Base-by-base conservation (phyloP, 2,888 invertebrate genomes). In the Caenorhabditis angaria region DNA sequence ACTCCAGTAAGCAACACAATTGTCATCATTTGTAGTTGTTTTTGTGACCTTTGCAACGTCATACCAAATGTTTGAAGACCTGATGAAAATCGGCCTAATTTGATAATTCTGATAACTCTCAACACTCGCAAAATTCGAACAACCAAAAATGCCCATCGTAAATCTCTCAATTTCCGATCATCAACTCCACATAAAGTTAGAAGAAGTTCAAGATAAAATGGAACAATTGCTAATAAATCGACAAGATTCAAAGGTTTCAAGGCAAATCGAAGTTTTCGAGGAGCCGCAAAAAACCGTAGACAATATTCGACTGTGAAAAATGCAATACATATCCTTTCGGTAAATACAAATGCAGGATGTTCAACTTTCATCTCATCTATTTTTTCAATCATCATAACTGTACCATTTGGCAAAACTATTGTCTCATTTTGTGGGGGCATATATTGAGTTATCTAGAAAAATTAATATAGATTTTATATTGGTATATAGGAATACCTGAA, bases 61-160 rank as follows among this genome's bases (percentile, higher is more conserved):
- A 87, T 84, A 63, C 85, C 87, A 65, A 87, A 87, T n/a, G 87
- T 87, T 69, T 85, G 87, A 24, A 87, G 76, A 35, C 87, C 86
- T 22, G 82, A 82, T 24, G 82, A 82, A 78, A 83, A 83, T 22
- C 84, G 61, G 55, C 84, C 84, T 32, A 87, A 75, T 62, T 87
- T 87, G 61, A 87, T 84, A 63, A 87, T 87, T 58, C 87, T 78
- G 65, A 85, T 83, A 29, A 85, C 84, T 68, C 83, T 75, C 14
- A 83, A 75, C 2, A 80, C 87, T 65, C 87, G 73, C 27, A 87
- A 80, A 70, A 87, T 87, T 55, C 87, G 77, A 6, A 87, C 86
- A n/a, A 87, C 87, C 27, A 87, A 70, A 76, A 87, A 86, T 6
- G 87, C 87, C 84, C 87, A 85, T 63, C 85, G 70, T 60, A 87